Evolutionary conservation across 1,140 invertebrate species (phyloP).

Genomic region (Hypothenemus hampei): DNA sequence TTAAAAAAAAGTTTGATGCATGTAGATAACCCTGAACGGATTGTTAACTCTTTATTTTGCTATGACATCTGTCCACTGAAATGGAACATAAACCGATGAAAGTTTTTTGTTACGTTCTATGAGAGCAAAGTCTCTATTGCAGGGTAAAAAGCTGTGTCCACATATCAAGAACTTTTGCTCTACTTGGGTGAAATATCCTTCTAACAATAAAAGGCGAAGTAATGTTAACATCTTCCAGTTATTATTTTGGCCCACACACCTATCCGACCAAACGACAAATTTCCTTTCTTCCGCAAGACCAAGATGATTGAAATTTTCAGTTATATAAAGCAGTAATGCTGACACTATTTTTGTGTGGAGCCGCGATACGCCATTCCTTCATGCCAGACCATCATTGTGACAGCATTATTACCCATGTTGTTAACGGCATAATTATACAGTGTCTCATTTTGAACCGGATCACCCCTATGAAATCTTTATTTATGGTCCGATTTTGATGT

Average conservation of each 20-base stretch:
- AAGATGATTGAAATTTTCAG: background rate
- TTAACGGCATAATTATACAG: too few relatives aligned
- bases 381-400: background rate
- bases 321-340: background rate
- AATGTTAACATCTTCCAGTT: conserved; percentile 16
- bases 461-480: too few relatives aligned
- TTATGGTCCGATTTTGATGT: too few relatives aligned
- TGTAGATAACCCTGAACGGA: too few relatives aligned
- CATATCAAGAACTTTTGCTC: conserved; percentile 8
- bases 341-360: background rate
- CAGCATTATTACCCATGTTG: too few relatives aligned
- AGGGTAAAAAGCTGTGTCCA: conserved; percentile 16
- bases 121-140: conserved; percentile 10
- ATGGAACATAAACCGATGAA: background rate
- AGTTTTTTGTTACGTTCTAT: conserved; percentile 10
- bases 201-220: conserved; percentile 1
- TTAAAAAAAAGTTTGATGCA: too few relatives aligned
- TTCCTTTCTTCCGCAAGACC: conserved; percentile 2
- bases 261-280: conserved; percentile 13
- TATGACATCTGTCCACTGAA: conserved; percentile 7
- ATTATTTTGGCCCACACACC: conserved; percentile 15
- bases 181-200: conserved; percentile 5
- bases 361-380: conserved; percentile 1
- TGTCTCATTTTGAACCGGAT: too few relatives aligned
- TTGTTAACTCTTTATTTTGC: conserved; percentile 3